These are phyloP conservation scores for Trichopoda pennipes DNA, from an alignment of 2,888 invertebrate genomes.

Conservation along the genomic window DNA sequence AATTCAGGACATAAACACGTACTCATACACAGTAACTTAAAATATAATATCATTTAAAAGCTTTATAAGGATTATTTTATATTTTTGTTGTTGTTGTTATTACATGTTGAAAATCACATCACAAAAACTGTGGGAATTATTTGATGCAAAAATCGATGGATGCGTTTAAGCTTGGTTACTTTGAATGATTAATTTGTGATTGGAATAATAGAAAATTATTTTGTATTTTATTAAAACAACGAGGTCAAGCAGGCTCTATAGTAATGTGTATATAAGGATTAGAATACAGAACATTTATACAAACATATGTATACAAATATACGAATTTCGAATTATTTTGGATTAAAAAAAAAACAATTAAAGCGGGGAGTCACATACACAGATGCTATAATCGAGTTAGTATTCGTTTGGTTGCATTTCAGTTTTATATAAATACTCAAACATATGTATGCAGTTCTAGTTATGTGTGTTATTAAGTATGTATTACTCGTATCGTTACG, in stretches of 20 bases:
- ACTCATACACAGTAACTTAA: neutral
- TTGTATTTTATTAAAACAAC: conserved; percentile 10
- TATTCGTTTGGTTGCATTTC: neutral
- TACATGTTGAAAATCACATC: neutral
- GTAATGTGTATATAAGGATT: neutral
- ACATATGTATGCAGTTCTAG: neutral
- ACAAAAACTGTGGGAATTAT: neutral
- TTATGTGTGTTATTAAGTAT: neutral
- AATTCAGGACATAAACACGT: conserved; percentile 1
- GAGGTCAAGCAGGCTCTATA: conserved; percentile 5
- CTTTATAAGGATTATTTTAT: conserved; percentile 21
- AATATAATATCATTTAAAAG: conserved; percentile 3
- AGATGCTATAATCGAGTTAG: conserved; percentile 10
- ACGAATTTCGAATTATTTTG: conserved; percentile 4
- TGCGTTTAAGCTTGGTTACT: neutral
- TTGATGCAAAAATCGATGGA: neutral
- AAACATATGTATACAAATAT: neutral
- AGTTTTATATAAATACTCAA: neutral
- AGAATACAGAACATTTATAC: neutral
- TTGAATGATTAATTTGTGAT: conserved; percentile 22
- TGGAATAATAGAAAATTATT: conserved; percentile 16
- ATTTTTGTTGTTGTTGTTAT: neutral
- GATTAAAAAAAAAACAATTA: conserved; percentile 8
- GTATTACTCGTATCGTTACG: neutral
- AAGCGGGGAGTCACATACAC: neutral